Percentiles rank a stretch among this genome's conserved stretches.
Evolutionary conservation across 2,797 vertebrate species (phyloP).

Genomic region (Mareca strepera): DNA sequence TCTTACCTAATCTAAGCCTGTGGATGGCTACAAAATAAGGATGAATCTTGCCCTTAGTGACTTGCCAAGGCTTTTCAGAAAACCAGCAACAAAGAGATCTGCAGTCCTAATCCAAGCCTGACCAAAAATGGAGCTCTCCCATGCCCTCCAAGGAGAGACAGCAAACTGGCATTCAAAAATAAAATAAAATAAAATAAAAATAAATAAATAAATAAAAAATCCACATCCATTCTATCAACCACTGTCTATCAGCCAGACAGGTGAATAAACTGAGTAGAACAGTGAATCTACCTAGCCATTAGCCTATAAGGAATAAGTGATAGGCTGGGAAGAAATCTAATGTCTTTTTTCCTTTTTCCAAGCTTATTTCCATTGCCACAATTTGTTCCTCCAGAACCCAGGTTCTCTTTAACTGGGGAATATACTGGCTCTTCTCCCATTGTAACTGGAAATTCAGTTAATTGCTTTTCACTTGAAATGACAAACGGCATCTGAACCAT

Average conservation of each 20-base stretch:
- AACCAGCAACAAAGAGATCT: neutral
- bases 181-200: neutral
- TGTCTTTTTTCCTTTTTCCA: neutral
- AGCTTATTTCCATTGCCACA: neutral
- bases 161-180: neutral
- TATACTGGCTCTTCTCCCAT: accelerated
- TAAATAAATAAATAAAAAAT: neutral
- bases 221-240: neutral
- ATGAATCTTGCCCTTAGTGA: neutral
- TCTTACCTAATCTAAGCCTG: neutral
- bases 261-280: neutral
- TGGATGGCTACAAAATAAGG: neutral
- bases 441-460: neutral
- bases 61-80: neutral
- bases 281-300: neutral
- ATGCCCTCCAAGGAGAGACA: neutral
- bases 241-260: neutral
- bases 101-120: neutral
- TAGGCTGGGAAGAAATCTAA: neutral
- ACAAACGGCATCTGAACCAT: neutral
- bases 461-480: neutral
- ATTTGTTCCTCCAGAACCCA: neutral
- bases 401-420: neutral
- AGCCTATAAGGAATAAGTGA: neutral
- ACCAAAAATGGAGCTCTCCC: neutral